Evolutionary conservation across 1,140 invertebrate genomes (phyloP), one percentile per base, ranked within the genome.

Genomic region (Limonius californicus): DNA sequence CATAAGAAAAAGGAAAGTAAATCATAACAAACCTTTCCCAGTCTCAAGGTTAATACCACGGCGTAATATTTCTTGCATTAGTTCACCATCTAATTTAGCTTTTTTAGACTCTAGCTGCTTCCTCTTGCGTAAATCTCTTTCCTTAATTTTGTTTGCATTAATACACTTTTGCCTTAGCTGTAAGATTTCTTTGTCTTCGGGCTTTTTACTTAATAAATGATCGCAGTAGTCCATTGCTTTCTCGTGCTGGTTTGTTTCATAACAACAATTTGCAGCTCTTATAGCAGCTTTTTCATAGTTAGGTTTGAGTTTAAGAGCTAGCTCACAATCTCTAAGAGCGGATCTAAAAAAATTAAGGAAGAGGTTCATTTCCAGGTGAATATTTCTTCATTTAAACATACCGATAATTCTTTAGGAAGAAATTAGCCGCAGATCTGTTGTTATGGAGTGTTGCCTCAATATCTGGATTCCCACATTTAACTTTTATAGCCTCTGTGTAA

Each of bases 341-440:
- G 85, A 87, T 65, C 87, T 84, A 66, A 77, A 79, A 42, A n/a
- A 27, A 27, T 27, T 27, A 27, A 27, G 3, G n/a, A 27, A 14
- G 19, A 78, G 69, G 55, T 62, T 39, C 35, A 32, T 50, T 20
- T 42, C n/a, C n/a, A n/a, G n/a, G n/a, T n/a, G n/a, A n/a, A n/a
- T n/a, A n/a, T n/a, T n/a, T 39, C 18, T 39, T 15, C 16, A 57
- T 15, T 57, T 12, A 55, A 18, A 27, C 4, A 19, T 81, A 90
- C 78, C 89, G 80, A 74, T 87, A 91, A 79, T 96, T 97, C 79
- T 93, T 85, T 39, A 98, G 75, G 73, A 91, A 87, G 72, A 83
- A 95, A 71, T 98, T 89, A 0, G 91, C 83, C 0, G 95, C 91
- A 4, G 94, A 90, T 73, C 97, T 82, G 73, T 99, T 99, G 68